Evolutionary conservation across 2,888 invertebrate genomes (phyloP), one percentile per base, ranked within the genome.

Genomic region (Drosophila cracens): DNA sequence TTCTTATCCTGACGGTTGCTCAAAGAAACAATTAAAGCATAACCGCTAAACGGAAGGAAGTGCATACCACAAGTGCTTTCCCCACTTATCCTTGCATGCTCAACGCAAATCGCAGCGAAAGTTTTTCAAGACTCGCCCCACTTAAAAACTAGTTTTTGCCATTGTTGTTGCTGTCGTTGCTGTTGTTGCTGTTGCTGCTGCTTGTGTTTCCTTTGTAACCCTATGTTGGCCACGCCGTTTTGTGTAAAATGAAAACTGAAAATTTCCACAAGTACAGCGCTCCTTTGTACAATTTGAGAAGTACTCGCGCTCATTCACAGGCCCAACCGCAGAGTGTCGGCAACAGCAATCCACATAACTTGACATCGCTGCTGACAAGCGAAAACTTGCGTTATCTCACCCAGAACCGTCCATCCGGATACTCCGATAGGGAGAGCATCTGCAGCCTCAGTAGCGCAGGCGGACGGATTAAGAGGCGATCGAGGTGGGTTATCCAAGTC

Each of bases 241-340:
- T 59, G 65, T 71, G 74, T 77, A 93, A 91, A 92, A 93, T 93
- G 93, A 93, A 91, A 93, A 90, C 92, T 82, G 92, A 92, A 89
- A 90, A 89, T 79, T 90, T 88, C 70, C 80, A 83, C 76, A 89
- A 89, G 87, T 87, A 83, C 82, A 72, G 87, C 86, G 87, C 84
- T 87, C 86, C 89, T 77, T 89, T 91, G 83, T 91, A 84, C 84
- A 91, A 91, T 79, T 76, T 84, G 76, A 90, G 88, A 81, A 90
- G 89, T 80, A 83, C 81, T 79, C 86, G 87, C 78, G 85, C 82
- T 74, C 85, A 91, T 76, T 87, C 85, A 78, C 86, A 89, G 74
- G 67, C 66, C 68, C 81, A 81, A 74, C 83, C 87, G 76, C 84
- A 82, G 59, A 62, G 70, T 48, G 70, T 65, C 76, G 72, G 68